phyloP scores from a whole-genome alignment of 2,888 invertebrate genomes.

The Agonopterix heracliana region DNA sequence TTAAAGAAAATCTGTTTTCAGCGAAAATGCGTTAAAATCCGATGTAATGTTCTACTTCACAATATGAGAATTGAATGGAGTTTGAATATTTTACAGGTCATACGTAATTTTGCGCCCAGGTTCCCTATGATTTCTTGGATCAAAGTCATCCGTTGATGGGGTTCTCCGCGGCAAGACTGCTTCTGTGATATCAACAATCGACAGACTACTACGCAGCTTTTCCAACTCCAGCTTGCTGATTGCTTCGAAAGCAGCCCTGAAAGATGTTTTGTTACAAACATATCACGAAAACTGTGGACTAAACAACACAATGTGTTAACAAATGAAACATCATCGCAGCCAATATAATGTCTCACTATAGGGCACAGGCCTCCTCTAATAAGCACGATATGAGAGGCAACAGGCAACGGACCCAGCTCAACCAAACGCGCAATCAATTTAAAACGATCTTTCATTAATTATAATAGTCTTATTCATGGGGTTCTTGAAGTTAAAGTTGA shows the following conservation, averaged over 20 bases:
- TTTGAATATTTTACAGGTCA: background rate
- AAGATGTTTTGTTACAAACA: background rate
- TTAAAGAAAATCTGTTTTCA: background rate
- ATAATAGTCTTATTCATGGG: too few relatives aligned
- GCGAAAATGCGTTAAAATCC: background rate
- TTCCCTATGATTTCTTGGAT: conserved; percentile 34
- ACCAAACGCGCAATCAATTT: too few relatives aligned
- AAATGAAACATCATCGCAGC: too few relatives aligned
- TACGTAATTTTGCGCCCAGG: conserved; percentile 37
- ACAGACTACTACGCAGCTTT: conserved; percentile 10
- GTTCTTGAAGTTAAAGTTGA: too few relatives aligned
- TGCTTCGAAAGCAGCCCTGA: conserved; percentile 45
- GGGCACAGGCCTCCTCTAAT: too few relatives aligned
- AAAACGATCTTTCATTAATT: too few relatives aligned
- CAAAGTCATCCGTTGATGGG: conserved; percentile 21
- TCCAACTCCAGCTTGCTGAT: conserved; percentile 28
- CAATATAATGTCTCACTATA: too few relatives aligned
- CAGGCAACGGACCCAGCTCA: too few relatives aligned
- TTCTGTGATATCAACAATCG: conserved; percentile 31
- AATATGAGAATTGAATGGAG: background rate
- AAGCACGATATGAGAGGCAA: too few relatives aligned
- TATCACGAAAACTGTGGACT: too few relatives aligned
- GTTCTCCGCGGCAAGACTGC: conserved; percentile 21
- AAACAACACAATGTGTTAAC: too few relatives aligned
- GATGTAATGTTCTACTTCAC: background rate